A percentile compares a stretch with the other conserved stretches of the same genome.
These are phyloP conservation scores for Mormoops blainvillei DNA, from an alignment of 2,113 vertebrate genomes.

Conservation along the genomic window DNA sequence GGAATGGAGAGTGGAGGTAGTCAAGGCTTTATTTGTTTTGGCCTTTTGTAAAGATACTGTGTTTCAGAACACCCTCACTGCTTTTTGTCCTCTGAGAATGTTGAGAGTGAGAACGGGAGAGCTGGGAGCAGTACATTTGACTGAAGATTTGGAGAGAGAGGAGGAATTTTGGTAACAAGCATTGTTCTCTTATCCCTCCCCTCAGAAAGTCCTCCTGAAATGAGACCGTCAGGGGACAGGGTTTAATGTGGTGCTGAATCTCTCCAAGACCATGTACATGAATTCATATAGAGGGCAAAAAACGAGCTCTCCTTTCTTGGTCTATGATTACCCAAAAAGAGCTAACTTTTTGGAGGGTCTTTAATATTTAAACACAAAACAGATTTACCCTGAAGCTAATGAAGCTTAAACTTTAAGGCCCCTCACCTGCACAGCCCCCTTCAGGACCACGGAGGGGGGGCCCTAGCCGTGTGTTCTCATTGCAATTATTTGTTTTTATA, in stretches of 20 bases:
- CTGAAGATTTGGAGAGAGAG: not conserved
- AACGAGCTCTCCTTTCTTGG: not conserved
- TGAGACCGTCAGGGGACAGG: not conserved
- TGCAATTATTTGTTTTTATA: not conserved
- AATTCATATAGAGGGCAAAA: not conserved
- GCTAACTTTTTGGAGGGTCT: not conserved
- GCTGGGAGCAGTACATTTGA: not conserved
- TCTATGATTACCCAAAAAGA: not conserved
- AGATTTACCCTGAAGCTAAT: not conserved
- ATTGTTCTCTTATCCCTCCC: not conserved
- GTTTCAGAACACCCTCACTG: not conserved
- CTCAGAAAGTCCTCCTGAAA: not conserved
- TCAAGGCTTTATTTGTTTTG: not conserved
- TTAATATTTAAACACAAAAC: not conserved
- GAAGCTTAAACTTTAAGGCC: not conserved
- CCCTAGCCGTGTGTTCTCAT: not conserved
- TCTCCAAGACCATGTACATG: not conserved
- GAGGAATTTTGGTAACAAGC: not conserved
- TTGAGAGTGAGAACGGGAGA: not conserved
- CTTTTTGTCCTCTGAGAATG: not conserved
- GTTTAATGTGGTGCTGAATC: not conserved
- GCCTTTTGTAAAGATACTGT: not conserved
- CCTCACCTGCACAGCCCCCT: not conserved
- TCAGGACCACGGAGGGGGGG: not conserved
- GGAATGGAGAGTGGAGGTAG: not conserved